Evolutionary conservation across 2,797 vertebrate species (phyloP), one percentile per base, ranked within the genome.

Genomic region (Triplophysa yarkandensis): DNA sequence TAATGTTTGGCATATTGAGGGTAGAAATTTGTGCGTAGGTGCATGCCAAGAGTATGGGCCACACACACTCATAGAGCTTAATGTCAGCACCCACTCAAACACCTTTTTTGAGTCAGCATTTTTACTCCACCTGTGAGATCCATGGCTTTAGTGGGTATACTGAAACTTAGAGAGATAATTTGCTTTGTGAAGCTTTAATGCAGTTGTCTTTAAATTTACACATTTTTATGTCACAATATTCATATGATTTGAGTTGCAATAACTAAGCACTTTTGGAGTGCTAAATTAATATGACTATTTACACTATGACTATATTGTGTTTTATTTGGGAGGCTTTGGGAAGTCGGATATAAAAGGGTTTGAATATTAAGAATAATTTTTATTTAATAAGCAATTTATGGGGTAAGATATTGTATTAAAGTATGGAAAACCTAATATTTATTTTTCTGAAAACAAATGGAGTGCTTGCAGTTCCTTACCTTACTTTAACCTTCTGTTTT

Each of bases 1-100:
- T 78, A 82, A 86, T 87, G 76, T 84, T 80, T 82, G 71, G 66
- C 58, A 80, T 54, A 61, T 27, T 85, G 71, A 57, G 41, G 2
- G 30, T 25, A 60, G 36, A 63, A 54, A 44, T 63, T 32, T 39
- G 46, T 64, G 66, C 54, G 55, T 41, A 28, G 5, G 52, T 61
- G 43, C 27, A 55, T 19, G 25, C 50, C 13, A 54, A 4, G 25
- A 41, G 50, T 67, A 17, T 48, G 71, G 61, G 30, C 61, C 7
- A 44, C n/a, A n/a, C 0, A 79, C 28, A 58, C 19, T 43, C 60
- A 44, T 27, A 77, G 19, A 58, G 16, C 46, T 43, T 25, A 68
- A 30, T 62, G 65, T 52, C 74, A 64, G 44, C 68, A 68, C 81
- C 48, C 43, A 19, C 41, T 73, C 68, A 25, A 58, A 79, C 57